A percentile compares a stretch with the other conserved stretches of the same genome.
Conservation (phyloP, 2,113 vertebrate genomes). For the Saccopteryx bilineata region DNA sequence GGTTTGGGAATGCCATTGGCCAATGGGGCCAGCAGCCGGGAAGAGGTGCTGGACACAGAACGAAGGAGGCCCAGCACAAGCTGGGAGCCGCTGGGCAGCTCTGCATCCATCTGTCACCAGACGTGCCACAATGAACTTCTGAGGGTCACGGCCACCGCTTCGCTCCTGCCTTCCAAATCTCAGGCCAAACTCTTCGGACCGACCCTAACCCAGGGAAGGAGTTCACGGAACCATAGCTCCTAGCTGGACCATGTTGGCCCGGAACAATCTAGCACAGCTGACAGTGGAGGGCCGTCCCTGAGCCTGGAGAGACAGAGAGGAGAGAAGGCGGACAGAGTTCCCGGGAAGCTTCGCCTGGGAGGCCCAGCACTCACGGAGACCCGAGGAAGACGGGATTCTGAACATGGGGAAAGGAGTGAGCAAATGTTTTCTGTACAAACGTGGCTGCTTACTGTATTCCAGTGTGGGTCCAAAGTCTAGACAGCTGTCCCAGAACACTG, state of each 20-base stretch:
- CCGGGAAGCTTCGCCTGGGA: neutral
- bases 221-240: neutral
- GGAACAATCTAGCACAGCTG: neutral
- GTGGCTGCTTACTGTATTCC: neutral
- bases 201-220: neutral
- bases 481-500: neutral
- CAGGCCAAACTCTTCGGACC: neutral
- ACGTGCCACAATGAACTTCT: neutral
- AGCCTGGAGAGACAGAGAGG: neutral
- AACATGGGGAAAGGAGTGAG: no score
- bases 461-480: neutral
- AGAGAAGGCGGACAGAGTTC: neutral
- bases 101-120: neutral
- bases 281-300: neutral
- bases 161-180: neutral
- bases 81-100: neutral
- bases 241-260: neutral
- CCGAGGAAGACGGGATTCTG: neutral
- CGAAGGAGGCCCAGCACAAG: neutral
- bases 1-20: neutral
- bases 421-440: neutral
- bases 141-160: accelerated
- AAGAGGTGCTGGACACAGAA: neutral
- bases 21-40: neutral
- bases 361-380: accelerated